phyloP scores from a whole-genome alignment of 2,113 vertebrate species.

The Verasper variegatus region DNA sequence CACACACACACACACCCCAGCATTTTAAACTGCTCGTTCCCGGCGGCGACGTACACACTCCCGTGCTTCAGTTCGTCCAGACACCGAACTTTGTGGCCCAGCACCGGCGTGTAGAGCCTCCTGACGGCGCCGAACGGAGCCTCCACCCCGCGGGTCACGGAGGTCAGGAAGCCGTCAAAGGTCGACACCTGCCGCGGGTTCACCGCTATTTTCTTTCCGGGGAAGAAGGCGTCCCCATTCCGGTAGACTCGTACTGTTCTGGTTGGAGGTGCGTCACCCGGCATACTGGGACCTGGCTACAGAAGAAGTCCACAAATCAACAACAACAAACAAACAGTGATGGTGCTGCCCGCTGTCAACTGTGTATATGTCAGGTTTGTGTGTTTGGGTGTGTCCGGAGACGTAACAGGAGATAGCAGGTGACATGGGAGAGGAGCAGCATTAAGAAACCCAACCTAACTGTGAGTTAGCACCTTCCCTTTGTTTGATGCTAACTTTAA shows the following conservation, averaged over 20 bases:
- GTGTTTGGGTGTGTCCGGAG: too few relatives aligned
- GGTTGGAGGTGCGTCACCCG: slow-evolving; percentile 62
- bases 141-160: slow-evolving; percentile 68
- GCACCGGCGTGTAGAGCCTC: slow-evolving; percentile 77
- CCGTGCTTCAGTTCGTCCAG: slow-evolving; percentile 75
- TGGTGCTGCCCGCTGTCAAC: neutral
- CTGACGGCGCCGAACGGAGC: slow-evolving; percentile 82
- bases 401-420: slow-evolving; percentile 54
- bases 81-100: slow-evolving; percentile 67
- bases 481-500: neutral
- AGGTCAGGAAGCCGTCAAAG: slow-evolving; percentile 81
- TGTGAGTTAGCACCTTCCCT: neutral
- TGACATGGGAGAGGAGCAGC: slow-evolving; percentile 48
- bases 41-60: slow-evolving; percentile 81
- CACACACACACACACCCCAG: slow-evolving; percentile 38
- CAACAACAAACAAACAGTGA: neutral
- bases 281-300: slow-evolving; percentile 21
- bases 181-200: slow-evolving; percentile 72
- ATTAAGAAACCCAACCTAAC: slow-evolving; percentile 35
- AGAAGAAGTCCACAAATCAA: neutral
- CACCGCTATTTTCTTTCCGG: slow-evolving; percentile 78
- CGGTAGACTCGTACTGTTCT: slow-evolving; percentile 80
- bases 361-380: neutral
- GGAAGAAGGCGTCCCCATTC: slow-evolving; percentile 83
- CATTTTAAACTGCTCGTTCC: slow-evolving; percentile 81